Base-by-base conservation (phyloP, 2,797 vertebrate genomes). In the Gallirallus australis region DNA sequence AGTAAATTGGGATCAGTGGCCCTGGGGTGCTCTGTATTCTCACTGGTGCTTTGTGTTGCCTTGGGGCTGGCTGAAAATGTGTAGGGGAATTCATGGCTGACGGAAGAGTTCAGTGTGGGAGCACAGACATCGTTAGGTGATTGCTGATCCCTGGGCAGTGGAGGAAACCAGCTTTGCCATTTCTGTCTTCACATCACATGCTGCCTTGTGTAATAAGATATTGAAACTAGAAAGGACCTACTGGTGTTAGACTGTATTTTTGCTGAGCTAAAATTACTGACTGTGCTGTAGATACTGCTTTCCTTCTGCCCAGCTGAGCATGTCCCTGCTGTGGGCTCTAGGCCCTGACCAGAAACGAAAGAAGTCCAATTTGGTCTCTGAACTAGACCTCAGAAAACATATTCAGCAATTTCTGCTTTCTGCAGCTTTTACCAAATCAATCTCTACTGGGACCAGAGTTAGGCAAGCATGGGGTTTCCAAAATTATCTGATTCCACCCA, bases 361-460 rank as follows among this genome's bases (percentile, higher is more conserved):
- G 42, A 88, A 90, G 82, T 83, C 60, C 85, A 39, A 28, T 28
- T 64, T 66, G 33, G n/a, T 54, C 45, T 91, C 56, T 81, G 57
- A 95, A 48, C 69, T 35, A 50, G 17, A 21, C 30, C 70, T 89
- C 56, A 72, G 70, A 60, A 82, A 91, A 48, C 7, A 37, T 52
- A 30, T 48, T 84, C 75, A 73, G 71, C 35, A 66, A 35, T 93
- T 91, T 93, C 66, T 94, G 64, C 63, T 84, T 86, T 76, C 66
- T 5, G 4, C 53, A 56, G 5, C 31, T 80, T 93, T 69, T 66
- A 47, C 28, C 17, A 77, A 21, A 39, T 11, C 27, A 14, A 2
- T 70, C 12, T 59, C 30, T 66, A 0, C 52, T 52, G 66, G n/a
- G 33, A 63, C 94, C 53, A 64, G 65, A 69, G 28, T 37, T 33